Conservation (phyloP, 1,140 invertebrate genomes). For the Diabrotica undecimpunctata region DNA sequence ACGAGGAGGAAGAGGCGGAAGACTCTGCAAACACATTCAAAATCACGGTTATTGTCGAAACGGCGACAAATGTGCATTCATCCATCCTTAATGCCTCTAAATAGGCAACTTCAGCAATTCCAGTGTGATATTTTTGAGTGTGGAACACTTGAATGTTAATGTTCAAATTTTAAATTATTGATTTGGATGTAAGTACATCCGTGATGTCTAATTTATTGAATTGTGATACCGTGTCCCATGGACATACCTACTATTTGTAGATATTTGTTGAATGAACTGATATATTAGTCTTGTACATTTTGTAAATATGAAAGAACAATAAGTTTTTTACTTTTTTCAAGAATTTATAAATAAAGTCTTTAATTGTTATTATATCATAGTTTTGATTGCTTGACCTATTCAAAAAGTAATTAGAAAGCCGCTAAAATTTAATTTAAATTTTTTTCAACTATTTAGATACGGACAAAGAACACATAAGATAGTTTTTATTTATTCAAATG, state of each 20-base stretch:
- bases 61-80: slow-evolving; percentile 71
- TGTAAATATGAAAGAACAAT: too few species aligned
- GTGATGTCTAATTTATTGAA: neutral
- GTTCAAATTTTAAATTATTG: slow-evolving; percentile 1
- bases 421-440: too few species aligned
- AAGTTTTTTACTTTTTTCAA: too few species aligned
- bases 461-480: too few species aligned
- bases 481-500: too few species aligned
- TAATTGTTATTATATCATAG: too few species aligned
- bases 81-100: slow-evolving; percentile 56
- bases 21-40: slow-evolving; percentile 72
- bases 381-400: too few species aligned
- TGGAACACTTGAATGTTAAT: slow-evolving; percentile 4
- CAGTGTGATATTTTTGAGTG: slow-evolving; percentile 5
- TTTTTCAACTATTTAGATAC: too few species aligned
- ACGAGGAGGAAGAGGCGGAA: slow-evolving; percentile 50
- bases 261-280: too few species aligned
- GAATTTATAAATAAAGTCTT: too few species aligned
- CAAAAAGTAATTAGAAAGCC: too few species aligned
- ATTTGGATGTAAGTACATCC: neutral
- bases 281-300: too few species aligned
- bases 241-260: slow-evolving; percentile 26
- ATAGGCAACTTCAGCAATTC: slow-evolving; percentile 6
- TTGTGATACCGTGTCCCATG: neutral
- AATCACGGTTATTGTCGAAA: slow-evolving; percentile 72